phyloP scores from a whole-genome alignment of 2,888 invertebrate species.

The Caenorhabditis macrosperma region DNA sequence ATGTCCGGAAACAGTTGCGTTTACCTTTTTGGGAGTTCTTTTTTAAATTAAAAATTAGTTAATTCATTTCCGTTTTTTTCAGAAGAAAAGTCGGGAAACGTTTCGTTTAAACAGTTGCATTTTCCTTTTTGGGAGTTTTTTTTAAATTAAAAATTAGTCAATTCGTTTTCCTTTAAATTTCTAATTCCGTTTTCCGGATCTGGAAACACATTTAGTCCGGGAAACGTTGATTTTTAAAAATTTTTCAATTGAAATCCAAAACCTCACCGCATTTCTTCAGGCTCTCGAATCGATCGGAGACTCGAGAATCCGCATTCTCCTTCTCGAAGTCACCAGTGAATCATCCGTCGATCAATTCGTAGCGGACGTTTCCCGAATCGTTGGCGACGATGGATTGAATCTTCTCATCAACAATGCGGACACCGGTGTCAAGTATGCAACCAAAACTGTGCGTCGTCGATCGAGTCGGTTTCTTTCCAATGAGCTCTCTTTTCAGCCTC shows the following conservation, averaged over 20 bases:
- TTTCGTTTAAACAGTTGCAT: too few species aligned
- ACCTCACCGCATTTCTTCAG: neutral
- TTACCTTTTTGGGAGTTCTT: too few species aligned
- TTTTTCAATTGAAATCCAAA: neutral
- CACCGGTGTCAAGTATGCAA: neutral
- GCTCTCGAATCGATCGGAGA: slow-evolving; percentile 22
- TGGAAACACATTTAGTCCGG: too few species aligned
- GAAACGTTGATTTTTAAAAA: too few species aligned
- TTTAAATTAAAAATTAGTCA: too few species aligned
- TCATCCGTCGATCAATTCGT: slow-evolving; percentile 23
- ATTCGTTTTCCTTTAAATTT: too few species aligned
- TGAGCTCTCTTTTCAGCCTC: neutral
- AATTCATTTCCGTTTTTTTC: too few species aligned
- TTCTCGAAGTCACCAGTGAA: slow-evolving; percentile 4
- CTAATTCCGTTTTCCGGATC: too few species aligned
- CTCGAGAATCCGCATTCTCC: slow-evolving; percentile 21
- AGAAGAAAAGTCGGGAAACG: too few species aligned
- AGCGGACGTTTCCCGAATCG: slow-evolving; percentile 13
- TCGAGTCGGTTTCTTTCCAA: neutral
- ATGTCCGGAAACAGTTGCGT: too few species aligned
- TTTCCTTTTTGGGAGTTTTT: too few species aligned
- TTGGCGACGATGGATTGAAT: slow-evolving; percentile 50
- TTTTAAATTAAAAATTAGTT: too few species aligned
- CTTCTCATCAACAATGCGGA: slow-evolving; percentile 27
- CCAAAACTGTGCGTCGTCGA: neutral